A percentile compares a stretch with the other conserved stretches of the same genome.
These are phyloP conservation scores for Sminthurides bifidus DNA, from an alignment of 1,140 invertebrate genomes.

Conservation along the genomic window DNA sequence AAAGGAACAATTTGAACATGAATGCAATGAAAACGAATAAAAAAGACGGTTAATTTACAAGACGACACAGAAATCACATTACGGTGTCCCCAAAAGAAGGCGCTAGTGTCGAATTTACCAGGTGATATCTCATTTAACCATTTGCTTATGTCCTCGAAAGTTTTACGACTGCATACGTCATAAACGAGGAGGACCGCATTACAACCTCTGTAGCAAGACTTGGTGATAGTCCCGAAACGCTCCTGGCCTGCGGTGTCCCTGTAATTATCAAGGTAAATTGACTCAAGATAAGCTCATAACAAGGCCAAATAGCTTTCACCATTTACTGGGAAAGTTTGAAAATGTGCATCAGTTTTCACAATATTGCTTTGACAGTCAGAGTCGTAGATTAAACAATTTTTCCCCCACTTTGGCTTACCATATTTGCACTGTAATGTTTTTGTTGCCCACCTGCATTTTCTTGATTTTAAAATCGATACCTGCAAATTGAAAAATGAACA, in stretches of 20 bases:
- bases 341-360: neutral
- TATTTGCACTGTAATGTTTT: constrained; percentile 48
- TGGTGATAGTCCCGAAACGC: constrained; percentile 51
- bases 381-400: too few species aligned
- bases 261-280: too few species aligned
- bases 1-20: too few species aligned
- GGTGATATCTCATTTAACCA: constrained; percentile 41
- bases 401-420: constrained; percentile 46
- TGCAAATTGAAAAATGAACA: constrained; percentile 1
- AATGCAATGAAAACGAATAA: too few species aligned
- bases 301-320: too few species aligned
- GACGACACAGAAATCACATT: too few species aligned
- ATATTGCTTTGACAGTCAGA: too few species aligned
- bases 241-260: constrained; percentile 39
- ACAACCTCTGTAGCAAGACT: constrained; percentile 55
- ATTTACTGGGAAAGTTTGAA: too few species aligned
- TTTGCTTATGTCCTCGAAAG: constrained; percentile 49
- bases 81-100: too few species aligned
- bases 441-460: constrained; percentile 47
- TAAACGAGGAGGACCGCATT: constrained; percentile 55
- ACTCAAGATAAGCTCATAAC: too few species aligned
- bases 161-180: constrained; percentile 41
- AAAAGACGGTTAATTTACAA: too few species aligned
- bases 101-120: neutral
- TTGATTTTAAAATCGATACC: constrained; percentile 49